Conservation (phyloP, 2,888 invertebrate genomes). For the Erynnis tages region DNA sequence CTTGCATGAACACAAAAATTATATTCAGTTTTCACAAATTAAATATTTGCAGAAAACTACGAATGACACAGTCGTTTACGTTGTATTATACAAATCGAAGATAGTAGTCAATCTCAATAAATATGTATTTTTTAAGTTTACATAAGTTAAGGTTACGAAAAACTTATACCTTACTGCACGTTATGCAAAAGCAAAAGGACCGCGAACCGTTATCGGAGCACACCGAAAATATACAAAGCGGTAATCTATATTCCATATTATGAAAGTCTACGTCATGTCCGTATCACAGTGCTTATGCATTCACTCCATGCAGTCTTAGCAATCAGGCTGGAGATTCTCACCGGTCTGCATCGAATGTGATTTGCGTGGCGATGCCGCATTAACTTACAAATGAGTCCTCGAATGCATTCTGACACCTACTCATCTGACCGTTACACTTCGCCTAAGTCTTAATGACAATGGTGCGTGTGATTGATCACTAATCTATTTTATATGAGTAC, state of each 20-base stretch:
- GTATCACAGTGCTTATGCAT: slow-evolving; percentile 40
- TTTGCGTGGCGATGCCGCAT: slow-evolving; percentile 52
- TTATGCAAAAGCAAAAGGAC: not conserved
- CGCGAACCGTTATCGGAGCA: not conserved
- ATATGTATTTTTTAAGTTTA: no score
- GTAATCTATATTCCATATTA: slow-evolving; percentile 10
- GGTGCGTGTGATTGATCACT: slow-evolving; percentile 15
- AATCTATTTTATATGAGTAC: slow-evolving; percentile 20
- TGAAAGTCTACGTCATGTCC: slow-evolving; percentile 11
- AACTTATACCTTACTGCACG: not conserved
- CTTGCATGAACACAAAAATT: no score
- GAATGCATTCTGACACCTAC: slow-evolving; percentile 36
- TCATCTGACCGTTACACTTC: slow-evolving; percentile 29
- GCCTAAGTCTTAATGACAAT: slow-evolving; percentile 25
- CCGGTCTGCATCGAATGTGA: slow-evolving; percentile 52
- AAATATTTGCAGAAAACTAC: no score
- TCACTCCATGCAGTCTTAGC: slow-evolving; percentile 46
- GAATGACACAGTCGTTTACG: no score
- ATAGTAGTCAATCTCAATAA: no score
- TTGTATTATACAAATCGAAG: no score
- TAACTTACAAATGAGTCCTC: slow-evolving; percentile 56
- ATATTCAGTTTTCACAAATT: no score
- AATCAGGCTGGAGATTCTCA: slow-evolving; percentile 63
- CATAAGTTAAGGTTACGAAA: no score
- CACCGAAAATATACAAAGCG: slow-evolving; percentile 14